These are phyloP conservation scores for Denticeps clupeoides DNA, from an alignment of 2,797 vertebrate genomes.

Conservation along the genomic window DNA sequence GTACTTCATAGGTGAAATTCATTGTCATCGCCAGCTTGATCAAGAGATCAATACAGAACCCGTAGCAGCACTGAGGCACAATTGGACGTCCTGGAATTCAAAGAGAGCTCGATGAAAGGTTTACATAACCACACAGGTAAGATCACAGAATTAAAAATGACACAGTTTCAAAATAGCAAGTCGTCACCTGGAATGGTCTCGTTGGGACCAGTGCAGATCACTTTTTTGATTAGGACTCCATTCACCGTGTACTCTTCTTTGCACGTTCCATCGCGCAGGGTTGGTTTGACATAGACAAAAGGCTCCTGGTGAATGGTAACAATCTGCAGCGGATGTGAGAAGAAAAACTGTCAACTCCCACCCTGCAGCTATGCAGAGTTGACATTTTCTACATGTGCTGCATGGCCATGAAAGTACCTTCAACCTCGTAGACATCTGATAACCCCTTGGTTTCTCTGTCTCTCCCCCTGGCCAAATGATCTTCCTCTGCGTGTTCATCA, in stretches of 20 bases:
- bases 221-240: slow-evolving; percentile 89
- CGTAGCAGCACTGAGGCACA: slow-evolving; percentile 87
- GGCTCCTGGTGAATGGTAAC: slow-evolving; percentile 96
- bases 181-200: slow-evolving; percentile 80
- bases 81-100: slow-evolving; percentile 70
- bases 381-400: too few species aligned
- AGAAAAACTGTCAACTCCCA: background rate
- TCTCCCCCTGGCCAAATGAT: slow-evolving; percentile 97
- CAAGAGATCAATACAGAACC: slow-evolving; percentile 91
- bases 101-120: slow-evolving; percentile 4
- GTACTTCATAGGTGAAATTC: slow-evolving; percentile 96
- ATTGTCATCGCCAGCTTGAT: slow-evolving; percentile 88
- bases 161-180: background rate
- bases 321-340: slow-evolving; percentile 61
- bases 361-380: too few species aligned
- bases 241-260: slow-evolving; percentile 79
- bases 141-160: background rate
- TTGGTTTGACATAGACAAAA: slow-evolving; percentile 90
- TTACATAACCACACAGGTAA: too few species aligned
- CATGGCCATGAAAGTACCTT: slow-evolving; percentile 73
- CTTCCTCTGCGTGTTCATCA: slow-evolving; percentile 85
- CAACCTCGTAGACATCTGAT: slow-evolving; percentile 92
- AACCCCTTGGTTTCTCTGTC: slow-evolving; percentile 88
- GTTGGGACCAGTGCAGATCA: slow-evolving; percentile 89
- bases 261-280: slow-evolving; percentile 77